Conservation (phyloP, 1,140 invertebrate species). For the Danaus melanippus region DNA sequence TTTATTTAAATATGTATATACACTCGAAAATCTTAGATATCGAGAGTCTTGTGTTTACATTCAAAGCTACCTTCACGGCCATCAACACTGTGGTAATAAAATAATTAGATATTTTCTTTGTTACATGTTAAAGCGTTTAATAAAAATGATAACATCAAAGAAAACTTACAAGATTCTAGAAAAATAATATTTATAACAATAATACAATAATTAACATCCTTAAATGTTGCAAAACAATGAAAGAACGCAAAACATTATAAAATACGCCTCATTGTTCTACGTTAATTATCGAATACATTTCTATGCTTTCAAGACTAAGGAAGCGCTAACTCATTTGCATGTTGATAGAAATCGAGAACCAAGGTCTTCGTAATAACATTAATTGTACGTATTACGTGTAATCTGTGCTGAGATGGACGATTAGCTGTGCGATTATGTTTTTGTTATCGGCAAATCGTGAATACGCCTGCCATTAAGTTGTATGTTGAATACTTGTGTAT, state of each 20-base stretch:
- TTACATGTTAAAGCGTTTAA: no score
- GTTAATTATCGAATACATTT: conserved; percentile 7
- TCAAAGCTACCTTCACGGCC: no score
- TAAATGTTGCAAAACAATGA: conserved; percentile 3
- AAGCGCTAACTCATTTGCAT: conserved; percentile 11
- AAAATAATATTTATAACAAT: no score
- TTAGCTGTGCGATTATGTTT: conserved; percentile 24
- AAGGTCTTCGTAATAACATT: conserved; percentile 47
- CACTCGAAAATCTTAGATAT: no score
- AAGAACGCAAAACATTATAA: conserved; percentile 1
- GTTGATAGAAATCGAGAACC: conserved; percentile 44
- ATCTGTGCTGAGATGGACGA: conserved; percentile 24
- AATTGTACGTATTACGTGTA: conserved; percentile 37
- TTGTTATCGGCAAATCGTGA: conserved; percentile 7
- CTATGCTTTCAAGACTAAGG: conserved; percentile 13
- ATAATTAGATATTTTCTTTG: no score
- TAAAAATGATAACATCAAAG: no score
- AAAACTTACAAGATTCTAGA: no score
- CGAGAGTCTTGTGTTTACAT: no score
- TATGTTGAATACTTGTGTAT: no score
- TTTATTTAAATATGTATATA: no score
- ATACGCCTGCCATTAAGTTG: no score
- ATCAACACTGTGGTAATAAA: no score
- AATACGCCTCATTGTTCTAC: conserved; percentile 22
- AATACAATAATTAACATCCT: background rate